Conservation (phyloP, 2,888 invertebrate species). For the Xylophagus ater region DNA sequence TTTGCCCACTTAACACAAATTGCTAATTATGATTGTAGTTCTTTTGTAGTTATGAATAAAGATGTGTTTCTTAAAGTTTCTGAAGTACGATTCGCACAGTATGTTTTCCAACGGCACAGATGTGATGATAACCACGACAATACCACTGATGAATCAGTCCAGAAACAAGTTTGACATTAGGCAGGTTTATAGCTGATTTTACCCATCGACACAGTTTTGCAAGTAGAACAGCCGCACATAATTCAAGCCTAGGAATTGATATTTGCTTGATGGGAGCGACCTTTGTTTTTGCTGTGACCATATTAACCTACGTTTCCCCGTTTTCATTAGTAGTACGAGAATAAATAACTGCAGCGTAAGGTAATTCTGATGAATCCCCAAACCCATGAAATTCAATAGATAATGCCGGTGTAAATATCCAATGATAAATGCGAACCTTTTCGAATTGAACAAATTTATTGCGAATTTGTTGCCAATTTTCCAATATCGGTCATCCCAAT, state of each 20-base stretch:
- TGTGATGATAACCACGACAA: conserved; percentile 2
- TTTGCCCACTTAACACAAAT: not conserved
- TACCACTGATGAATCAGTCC: conserved; percentile 5
- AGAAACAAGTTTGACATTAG: not conserved
- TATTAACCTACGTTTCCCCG: conserved; percentile 2
- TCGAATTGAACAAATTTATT: not conserved
- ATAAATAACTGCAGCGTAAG: conserved; percentile 18
- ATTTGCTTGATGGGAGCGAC: conserved; percentile 16
- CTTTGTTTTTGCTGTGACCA: conserved; percentile 4
- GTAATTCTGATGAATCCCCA: conserved; percentile 20
- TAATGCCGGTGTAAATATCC: not conserved
- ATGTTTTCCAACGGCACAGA: not conserved
- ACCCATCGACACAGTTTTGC: too few relatives aligned
- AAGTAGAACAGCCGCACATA: conserved; percentile 12
- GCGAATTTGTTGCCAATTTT: conserved; percentile 2
- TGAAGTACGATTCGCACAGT: conserved; percentile 1
- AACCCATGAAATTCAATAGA: conserved; percentile 15
- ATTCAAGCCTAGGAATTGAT: conserved; percentile 20
- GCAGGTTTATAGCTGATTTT: too few relatives aligned
- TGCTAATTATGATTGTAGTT: not conserved
- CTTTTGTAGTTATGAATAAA: not conserved
- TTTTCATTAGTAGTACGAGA: conserved; percentile 9
- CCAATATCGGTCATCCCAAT: conserved; percentile 20
- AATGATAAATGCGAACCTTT: not conserved
- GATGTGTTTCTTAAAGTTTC: not conserved